A percentile compares a stretch with the other conserved stretches of the same genome.
phyloP scores from a whole-genome alignment of 2,113 vertebrate species.

The Thomomys bottae region DNA sequence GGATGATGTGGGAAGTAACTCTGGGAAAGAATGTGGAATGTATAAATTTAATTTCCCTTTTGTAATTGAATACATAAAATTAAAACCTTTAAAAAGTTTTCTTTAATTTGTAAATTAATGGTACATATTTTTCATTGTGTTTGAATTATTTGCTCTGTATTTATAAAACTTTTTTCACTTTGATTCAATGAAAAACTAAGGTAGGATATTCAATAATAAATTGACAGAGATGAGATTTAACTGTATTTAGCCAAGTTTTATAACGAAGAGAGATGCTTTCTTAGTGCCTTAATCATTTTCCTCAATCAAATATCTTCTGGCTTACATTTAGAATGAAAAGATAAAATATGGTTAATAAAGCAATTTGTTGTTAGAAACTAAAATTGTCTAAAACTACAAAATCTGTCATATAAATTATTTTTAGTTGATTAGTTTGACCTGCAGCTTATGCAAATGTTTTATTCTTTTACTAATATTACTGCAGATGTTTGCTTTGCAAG shows the following conservation, averaged over 20 bases:
- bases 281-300: not conserved
- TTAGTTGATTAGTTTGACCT: not conserved
- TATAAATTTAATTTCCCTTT: conserved; percentile 38
- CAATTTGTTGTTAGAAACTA: not conserved
- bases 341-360: not conserved
- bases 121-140: not conserved
- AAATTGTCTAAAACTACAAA: not conserved
- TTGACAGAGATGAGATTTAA: not conserved
- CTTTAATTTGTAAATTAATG: not conserved
- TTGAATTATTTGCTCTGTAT: not conserved
- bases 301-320: not conserved
- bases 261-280: not conserved
- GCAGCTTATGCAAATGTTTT: not conserved
- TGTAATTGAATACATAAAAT: not conserved
- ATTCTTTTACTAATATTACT: not conserved
- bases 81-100: not conserved
- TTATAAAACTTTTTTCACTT: conserved; percentile 24
- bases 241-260: not conserved
- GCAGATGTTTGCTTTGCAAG: not conserved
- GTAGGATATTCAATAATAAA: not conserved
- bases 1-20: conserved; percentile 55
- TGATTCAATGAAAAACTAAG: not conserved
- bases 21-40: not conserved
- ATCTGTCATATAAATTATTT: conserved; percentile 28
- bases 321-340: not conserved